Conservation (phyloP, 2,113 vertebrate genomes). For the Melospiza melodia region DNA sequence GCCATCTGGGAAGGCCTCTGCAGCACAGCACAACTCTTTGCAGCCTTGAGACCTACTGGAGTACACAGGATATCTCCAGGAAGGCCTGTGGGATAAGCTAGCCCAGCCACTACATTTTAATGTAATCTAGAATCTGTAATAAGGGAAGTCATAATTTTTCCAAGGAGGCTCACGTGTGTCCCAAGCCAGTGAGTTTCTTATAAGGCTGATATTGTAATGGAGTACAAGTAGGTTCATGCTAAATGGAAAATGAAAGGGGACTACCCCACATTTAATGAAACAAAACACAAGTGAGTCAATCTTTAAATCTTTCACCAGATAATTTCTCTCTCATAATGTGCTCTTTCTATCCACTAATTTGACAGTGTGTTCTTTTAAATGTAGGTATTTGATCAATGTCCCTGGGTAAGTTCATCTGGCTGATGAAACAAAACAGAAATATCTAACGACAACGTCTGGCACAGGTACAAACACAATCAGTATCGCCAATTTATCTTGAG, state of each 20-base stretch:
- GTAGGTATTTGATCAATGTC: conserved; percentile 55
- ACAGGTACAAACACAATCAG: conserved; percentile 63
- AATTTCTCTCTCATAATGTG: conserved; percentile 65
- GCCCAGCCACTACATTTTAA: not conserved
- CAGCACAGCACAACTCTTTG: accelerated
- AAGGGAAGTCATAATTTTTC: not conserved
- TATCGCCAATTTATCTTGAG: conserved; percentile 60
- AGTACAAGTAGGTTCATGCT: conserved; percentile 11
- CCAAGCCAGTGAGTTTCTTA: not conserved
- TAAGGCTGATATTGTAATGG: not conserved
- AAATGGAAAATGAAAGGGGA: conserved; percentile 51
- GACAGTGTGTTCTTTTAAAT: conserved; percentile 66
- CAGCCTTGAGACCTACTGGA: not conserved
- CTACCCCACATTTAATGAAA: conserved; percentile 42
- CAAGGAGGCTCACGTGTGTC: not conserved
- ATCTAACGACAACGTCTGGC: conserved; percentile 51
- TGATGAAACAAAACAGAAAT: conserved; percentile 72
- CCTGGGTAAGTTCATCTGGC: conserved; percentile 47
- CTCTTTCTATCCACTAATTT: conserved; percentile 67
- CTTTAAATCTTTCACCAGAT: conserved; percentile 66
- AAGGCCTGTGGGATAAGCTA: not conserved
- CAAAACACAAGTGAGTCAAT: conserved; percentile 52
- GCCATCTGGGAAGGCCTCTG: not conserved
- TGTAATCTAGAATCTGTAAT: not conserved
- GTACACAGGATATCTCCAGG: accelerated